These are phyloP conservation scores for Pyxicephalus adspersus DNA, from an alignment of 2,113 vertebrate genomes.

Conservation along the genomic window DNA sequence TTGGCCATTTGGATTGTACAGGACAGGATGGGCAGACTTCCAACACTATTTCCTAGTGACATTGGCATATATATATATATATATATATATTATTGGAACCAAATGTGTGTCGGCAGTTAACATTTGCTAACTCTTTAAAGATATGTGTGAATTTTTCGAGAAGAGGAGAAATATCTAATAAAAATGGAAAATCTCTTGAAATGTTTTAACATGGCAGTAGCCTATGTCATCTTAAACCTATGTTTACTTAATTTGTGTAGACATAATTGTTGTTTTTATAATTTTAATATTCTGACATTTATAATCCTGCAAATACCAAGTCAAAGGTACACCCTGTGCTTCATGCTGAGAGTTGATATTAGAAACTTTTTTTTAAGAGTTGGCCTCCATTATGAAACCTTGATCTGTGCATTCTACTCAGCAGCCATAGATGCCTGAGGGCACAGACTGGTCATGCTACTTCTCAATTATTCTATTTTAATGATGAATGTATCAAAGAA, in stretches of 20 bases:
- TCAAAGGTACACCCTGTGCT: slow-evolving; percentile 1
- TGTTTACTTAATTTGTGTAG: neutral
- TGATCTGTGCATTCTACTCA: neutral
- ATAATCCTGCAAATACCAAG: slow-evolving; percentile 14
- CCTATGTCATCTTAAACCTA: too few relatives aligned
- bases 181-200: too few relatives aligned
- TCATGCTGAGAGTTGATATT: neutral
- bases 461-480: neutral
- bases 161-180: too few relatives aligned
- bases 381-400: neutral
- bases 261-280: neutral
- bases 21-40: too few relatives aligned
- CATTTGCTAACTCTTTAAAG: too few relatives aligned
- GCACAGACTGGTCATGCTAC: neutral
- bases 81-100: too few relatives aligned
- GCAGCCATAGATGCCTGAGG: slow-evolving; percentile 2
- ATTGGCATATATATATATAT: too few relatives aligned
- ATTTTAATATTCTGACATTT: slow-evolving; percentile 4
- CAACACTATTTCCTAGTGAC: too few relatives aligned
- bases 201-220: too few relatives aligned
- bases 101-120: too few relatives aligned
- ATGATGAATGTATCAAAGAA: neutral
- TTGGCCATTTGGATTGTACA: too few relatives aligned
- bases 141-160: too few relatives aligned
- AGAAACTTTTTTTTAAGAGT: neutral